Conservation (phyloP, 2,113 vertebrate genomes). For the Notiomystis cincta region DNA sequence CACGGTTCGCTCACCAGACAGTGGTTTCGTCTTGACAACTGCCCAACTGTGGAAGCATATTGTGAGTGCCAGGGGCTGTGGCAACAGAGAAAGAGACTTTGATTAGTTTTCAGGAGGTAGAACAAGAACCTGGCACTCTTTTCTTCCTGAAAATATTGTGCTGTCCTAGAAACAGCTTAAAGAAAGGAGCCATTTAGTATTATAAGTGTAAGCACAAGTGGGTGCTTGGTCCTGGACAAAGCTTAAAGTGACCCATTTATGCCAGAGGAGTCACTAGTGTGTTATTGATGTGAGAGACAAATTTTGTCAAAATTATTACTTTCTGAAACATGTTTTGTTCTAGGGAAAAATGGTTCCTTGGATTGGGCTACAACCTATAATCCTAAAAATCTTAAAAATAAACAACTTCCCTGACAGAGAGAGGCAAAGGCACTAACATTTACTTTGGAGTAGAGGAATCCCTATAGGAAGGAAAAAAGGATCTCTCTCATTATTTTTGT, state of each 20-base stretch:
- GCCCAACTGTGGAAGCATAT: not conserved
- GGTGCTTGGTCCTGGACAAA: not conserved
- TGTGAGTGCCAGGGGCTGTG: not conserved
- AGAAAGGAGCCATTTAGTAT: not conserved
- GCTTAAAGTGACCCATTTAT: not conserved
- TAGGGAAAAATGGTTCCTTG: not conserved
- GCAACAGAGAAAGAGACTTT: not conserved
- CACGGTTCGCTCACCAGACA: not conserved
- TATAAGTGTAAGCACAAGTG: not conserved
- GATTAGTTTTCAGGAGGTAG: constrained; percentile 27
- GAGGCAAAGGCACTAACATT: not conserved
- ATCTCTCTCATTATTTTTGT: not conserved
- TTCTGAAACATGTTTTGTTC: not conserved
- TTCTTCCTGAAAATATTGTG: not conserved
- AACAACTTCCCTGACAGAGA: not conserved
- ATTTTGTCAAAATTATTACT: not conserved
- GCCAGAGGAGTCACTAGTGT: not conserved
- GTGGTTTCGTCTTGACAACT: not conserved
- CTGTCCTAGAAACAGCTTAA: not conserved
- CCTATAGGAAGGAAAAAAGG: not conserved
- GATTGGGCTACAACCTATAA: not conserved
- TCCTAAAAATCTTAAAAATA: not conserved
- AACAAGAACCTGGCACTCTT: not conserved
- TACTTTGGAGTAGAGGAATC: not conserved
- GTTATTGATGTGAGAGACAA: not conserved